phyloP scores from a whole-genome alignment of 2,797 vertebrate genomes.

The Hozukius guyotensis region DNA sequence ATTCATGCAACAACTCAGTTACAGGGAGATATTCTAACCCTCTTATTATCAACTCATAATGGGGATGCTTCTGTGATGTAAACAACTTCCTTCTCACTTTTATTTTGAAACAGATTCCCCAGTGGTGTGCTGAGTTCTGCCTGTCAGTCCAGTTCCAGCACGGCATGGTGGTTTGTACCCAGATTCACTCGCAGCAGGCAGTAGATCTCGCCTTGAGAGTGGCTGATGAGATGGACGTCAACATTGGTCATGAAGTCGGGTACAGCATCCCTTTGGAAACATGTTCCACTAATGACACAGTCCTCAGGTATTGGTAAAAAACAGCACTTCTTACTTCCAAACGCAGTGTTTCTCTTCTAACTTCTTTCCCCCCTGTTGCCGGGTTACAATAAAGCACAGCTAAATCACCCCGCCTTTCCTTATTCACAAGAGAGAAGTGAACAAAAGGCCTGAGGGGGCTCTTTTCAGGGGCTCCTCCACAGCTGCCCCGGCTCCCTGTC shows the following conservation, averaged over 20 bases:
- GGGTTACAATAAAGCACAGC: slow-evolving; percentile 32
- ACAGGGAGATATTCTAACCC: not conserved
- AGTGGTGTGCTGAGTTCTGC: slow-evolving; percentile 92
- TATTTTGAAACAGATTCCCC: slow-evolving; percentile 83
- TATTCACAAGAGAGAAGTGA: slow-evolving; percentile 50
- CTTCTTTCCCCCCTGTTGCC: slow-evolving; percentile 19
- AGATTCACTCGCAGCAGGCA: slow-evolving; percentile 83
- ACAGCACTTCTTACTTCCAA: not conserved
- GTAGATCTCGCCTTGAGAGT: slow-evolving; percentile 86
- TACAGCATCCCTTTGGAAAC: slow-evolving; percentile 87
- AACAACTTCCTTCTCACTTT: slow-evolving; percentile 5
- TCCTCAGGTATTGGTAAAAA: slow-evolving; percentile 84
- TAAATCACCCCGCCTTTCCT: slow-evolving; percentile 62
- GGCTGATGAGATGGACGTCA: slow-evolving; percentile 92
- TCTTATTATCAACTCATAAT: not conserved
- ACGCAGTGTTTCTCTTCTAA: not conserved
- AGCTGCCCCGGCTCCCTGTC: slow-evolving; percentile 74
- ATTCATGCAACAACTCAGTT: not conserved
- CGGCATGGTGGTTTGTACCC: slow-evolving; percentile 86
- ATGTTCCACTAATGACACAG: slow-evolving; percentile 86
- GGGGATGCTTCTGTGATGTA: not conserved
- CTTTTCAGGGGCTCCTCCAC: slow-evolving; percentile 68
- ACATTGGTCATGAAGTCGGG: slow-evolving; percentile 90
- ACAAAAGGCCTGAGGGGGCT: slow-evolving; percentile 75
- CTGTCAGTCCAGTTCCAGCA: slow-evolving; percentile 84